phyloP scores from a whole-genome alignment of 2,113 vertebrate genomes.

The Aspidoscelis tigris region DNA sequence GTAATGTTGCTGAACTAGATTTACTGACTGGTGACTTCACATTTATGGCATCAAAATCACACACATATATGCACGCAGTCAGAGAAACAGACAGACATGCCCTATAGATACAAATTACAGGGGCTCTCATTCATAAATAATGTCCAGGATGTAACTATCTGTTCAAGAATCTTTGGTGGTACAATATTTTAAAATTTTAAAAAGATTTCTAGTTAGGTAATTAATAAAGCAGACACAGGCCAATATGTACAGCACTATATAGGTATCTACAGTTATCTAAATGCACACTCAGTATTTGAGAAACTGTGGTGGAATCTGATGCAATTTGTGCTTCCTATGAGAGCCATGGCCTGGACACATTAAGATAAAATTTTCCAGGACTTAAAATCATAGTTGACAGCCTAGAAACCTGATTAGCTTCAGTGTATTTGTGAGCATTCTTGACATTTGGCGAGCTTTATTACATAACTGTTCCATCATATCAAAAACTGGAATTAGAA shows the following conservation, averaged over 20 bases:
- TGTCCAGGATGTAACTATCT: conserved; percentile 30
- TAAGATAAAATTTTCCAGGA: conserved; percentile 41
- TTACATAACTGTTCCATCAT: conserved; percentile 46
- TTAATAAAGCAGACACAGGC: conserved; percentile 11
- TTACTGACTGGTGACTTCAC: conserved; percentile 63
- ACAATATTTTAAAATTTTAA: conserved; percentile 26
- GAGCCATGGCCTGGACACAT: conserved; percentile 34
- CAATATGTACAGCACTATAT: conserved; percentile 46
- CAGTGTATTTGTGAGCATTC: conserved; percentile 38
- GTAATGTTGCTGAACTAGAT: conserved; percentile 47
- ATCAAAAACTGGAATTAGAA: conserved; percentile 45
- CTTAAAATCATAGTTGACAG: conserved; percentile 10
- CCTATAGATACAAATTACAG: conserved; percentile 59
- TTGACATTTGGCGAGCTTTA: conserved; percentile 45
- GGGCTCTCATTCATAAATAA: conserved; percentile 62
- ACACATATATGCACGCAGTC: too few relatives aligned
- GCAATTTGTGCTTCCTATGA: conserved; percentile 42
- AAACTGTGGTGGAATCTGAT: conserved; percentile 32
- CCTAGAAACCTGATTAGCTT: conserved; percentile 50
- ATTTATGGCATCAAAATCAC: conserved; percentile 59
- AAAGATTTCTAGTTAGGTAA: not conserved
- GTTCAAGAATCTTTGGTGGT: conserved; percentile 31
- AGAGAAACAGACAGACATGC: conserved; percentile 51
- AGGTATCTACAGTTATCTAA: conserved; percentile 46
- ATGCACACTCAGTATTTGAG: conserved; percentile 42